Evolutionary conservation across 1,140 invertebrate genomes (phyloP).

Genomic region (Nephotettix cincticeps): DNA sequence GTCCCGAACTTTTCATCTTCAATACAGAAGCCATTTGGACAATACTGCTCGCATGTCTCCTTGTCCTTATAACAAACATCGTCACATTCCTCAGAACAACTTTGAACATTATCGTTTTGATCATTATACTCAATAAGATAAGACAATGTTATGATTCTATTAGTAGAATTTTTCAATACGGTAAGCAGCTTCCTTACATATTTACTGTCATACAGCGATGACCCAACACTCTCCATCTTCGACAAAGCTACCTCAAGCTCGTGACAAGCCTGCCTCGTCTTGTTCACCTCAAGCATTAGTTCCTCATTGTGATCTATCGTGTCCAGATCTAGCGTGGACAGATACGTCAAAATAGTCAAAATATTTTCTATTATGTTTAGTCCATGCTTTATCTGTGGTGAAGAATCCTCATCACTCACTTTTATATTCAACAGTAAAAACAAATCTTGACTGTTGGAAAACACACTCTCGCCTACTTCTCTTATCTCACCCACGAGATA

Average conservation of each 20-base stretch:
- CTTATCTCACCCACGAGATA: background rate
- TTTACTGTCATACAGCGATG: background rate
- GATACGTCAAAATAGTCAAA: background rate
- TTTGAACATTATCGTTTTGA: background rate
- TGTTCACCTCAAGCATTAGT: background rate
- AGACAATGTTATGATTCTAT: background rate
- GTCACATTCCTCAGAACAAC: background rate
- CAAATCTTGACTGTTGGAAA: background rate
- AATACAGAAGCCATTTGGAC: background rate
- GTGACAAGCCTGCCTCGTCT: background rate
- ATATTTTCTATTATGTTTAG: background rate
- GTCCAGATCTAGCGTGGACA: background rate
- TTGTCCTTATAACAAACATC: background rate
- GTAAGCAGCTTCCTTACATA: background rate
- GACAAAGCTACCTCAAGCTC: background rate
- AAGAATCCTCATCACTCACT: background rate
- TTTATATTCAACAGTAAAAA: background rate
- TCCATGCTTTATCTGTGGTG: background rate
- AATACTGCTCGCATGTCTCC: background rate
- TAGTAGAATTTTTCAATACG: background rate
- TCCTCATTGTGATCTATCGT: background rate
- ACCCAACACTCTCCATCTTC: background rate
- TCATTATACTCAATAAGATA: background rate
- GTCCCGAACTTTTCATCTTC: background rate
- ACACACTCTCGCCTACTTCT: background rate